Percentiles rank a stretch among this genome's conserved stretches.
Conservation (phyloP, 2,888 invertebrate genomes). For the Tholera decimalis region DNA sequence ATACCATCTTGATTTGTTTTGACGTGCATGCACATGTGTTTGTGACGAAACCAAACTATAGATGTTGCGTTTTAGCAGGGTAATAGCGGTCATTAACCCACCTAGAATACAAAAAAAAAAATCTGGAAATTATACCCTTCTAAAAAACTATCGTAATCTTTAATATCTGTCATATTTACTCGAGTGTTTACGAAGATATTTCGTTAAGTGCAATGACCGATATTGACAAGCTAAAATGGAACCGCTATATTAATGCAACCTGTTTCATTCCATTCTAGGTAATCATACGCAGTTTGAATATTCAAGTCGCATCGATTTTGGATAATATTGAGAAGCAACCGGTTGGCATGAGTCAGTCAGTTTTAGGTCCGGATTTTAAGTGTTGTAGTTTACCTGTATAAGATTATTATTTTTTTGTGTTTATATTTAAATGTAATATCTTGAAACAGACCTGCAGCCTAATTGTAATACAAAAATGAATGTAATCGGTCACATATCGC, state of each 20-base stretch:
- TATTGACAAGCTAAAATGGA: constrained; percentile 11
- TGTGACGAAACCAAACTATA: constrained; percentile 41
- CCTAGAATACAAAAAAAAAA: not conserved
- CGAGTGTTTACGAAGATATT: not conserved
- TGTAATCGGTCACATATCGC: too few relatives aligned
- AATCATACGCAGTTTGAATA: constrained; percentile 23
- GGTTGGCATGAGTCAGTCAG: constrained; percentile 24
- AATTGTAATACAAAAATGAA: too few relatives aligned
- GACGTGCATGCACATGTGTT: constrained; percentile 38
- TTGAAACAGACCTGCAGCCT: too few relatives aligned
- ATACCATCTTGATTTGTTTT: constrained; percentile 57
- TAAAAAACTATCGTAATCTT: too few relatives aligned
- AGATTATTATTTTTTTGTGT: too few relatives aligned
- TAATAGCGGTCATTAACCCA: not conserved
- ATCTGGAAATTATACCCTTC: too few relatives aligned
- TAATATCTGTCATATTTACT: too few relatives aligned
- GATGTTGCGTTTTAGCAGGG: not conserved
- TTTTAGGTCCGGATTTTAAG: constrained; percentile 17
- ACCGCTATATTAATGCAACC: constrained; percentile 28
- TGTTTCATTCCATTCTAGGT: constrained; percentile 31
- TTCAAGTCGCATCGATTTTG: constrained; percentile 33
- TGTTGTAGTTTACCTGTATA: constrained; percentile 4
- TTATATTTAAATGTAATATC: too few relatives aligned
- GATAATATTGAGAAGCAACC: constrained; percentile 19
- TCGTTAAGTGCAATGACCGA: not conserved